Base-by-base conservation (phyloP, 2,888 invertebrate genomes). In the Kryphioiulus occultus region DNA sequence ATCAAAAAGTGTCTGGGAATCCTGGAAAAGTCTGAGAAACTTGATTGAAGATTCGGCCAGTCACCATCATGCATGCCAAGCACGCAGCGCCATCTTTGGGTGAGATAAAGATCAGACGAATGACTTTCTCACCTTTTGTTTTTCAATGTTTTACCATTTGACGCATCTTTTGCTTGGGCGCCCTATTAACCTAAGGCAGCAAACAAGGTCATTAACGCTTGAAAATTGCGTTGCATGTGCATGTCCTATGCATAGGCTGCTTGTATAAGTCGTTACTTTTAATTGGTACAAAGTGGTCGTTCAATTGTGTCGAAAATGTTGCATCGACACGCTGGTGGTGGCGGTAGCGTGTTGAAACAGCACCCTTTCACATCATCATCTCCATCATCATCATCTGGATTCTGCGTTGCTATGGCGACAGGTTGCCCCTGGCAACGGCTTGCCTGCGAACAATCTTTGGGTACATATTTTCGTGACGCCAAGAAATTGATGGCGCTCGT, bases 211-310 rank as follows among this genome's bases (percentile, higher is more conserved):
- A 78, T 30, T 78, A 30, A 15, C 30, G 78, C 15, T 30, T 78
- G 78, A 30, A 78, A 78, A 30, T 15, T 26, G 30, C 78, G 26
- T 78, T 78, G 15, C 30, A 78, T 15, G 44, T 15, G 30, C 26
- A 15, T 26, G 26, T n/a, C n/a, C n/a, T n/a, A n/a, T n/a, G 12
- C 15, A 15, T 30, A 30, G 30, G 26, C 22, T 26, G 4, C 59
- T 22, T 22, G 47, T 59, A 5, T 4, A 68, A 26, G 26, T 15
- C 30, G 78, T 78, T 78, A 78, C 30, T 78, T 78, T 78, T 78
- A 78, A 78, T 78, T 78, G 78, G 30, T 15, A 78, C 78, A 78
- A 78, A 78, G 78, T 78, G 78, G 78, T 78, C 78, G 78, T 68
- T 68, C 68, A 68, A n/a, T 68, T 26, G 68, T 26, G 68, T 68